Evolutionary conservation across 2,113 vertebrate genomes (phyloP), one percentile per base, ranked within the genome.

Genomic region (Upupa epops): DNA sequence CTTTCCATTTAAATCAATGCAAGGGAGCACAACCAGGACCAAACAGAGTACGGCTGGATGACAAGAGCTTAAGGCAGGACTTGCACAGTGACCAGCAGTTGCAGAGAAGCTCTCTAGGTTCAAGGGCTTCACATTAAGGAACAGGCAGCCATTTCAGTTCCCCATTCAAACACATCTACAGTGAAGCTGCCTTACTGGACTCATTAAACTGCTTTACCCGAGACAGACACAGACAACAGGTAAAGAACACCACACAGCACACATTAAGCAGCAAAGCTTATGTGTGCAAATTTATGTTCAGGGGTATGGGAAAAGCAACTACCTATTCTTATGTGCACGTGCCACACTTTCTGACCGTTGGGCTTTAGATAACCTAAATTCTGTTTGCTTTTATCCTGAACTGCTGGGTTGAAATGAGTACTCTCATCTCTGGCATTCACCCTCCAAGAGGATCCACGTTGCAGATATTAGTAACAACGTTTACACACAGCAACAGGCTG

Each of bases 211-310:
- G 1, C 11, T 2, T 58, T 32, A 29, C 5, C 71, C 19, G 32
- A 18, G 68, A 37, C 71, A 45, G 52, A 5, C 24, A 24, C 37
- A 24, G 25, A 19, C 48, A 52, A 8, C 17, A 37, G 40, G 46
- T 9, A 63, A 51, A 46, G 9, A 34, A 32, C 22, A 17, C 37
- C n/a, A 84, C 66, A 17, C 24, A 54, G 2, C 52, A 6, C 6
- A 3, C 1, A 2, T 3, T 5, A 2, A 73, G 49, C 56, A 48
- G 46, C 34, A 48, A 56, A 45, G 11, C 54, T 25, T 5, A 8
- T 0, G 1, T 0, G 8, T 7, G 5, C 1, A 17, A 10, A 13
- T 6, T 28, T 37, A 6, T 2, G 6, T 3, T 2, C 13, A 42
- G 13, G 28, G 17, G 2, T 13, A 28, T 0, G 11, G 29, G 21